These are phyloP conservation scores for Ephydatia muelleri DNA, from an alignment of 37 sponge, comb jelly and placozoan genomes.

Conservation along the genomic window DNA sequence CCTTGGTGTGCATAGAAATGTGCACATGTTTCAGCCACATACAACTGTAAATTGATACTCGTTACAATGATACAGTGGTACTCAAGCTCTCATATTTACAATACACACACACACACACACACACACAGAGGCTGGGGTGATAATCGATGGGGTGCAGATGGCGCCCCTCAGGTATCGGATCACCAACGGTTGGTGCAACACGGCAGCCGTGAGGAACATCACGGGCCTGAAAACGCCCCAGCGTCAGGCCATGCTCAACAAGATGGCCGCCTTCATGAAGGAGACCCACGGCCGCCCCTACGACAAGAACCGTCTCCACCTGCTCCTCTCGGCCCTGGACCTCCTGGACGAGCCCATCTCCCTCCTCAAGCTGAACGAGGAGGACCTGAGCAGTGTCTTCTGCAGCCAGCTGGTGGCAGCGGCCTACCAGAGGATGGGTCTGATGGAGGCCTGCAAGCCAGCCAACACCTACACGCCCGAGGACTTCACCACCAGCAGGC, in stretches of 20 bases:
- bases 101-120: not conserved
- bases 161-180: not conserved
- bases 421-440: slow-evolving; percentile 19
- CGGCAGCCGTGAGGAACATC: not conserved
- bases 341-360: not conserved
- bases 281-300: not conserved
- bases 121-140: not conserved
- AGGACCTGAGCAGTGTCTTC: slow-evolving; percentile 5
- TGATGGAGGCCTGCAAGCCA: not conserved
- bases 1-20: not conserved
- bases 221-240: not conserved
- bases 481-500: slow-evolving; percentile 12
- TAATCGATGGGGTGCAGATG: not conserved
- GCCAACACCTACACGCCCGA: slow-evolving; percentile 10
- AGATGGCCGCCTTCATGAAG: not conserved
- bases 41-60: too few relatives aligned
- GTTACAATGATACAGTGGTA: not conserved
- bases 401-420: slow-evolving; percentile 42
- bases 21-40: too few relatives aligned
- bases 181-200: not conserved
- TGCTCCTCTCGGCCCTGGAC: slow-evolving; percentile 7
- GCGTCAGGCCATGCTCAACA: not conserved
- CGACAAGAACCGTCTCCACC: slow-evolving; percentile 3
- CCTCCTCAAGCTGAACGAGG: slow-evolving; percentile 12
- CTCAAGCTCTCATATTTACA: not conserved